Percentiles rank a stretch among this genome's conserved stretches.
phyloP scores from a whole-genome alignment of 1,140 invertebrate species.

The Nasonia giraulti region DNA sequence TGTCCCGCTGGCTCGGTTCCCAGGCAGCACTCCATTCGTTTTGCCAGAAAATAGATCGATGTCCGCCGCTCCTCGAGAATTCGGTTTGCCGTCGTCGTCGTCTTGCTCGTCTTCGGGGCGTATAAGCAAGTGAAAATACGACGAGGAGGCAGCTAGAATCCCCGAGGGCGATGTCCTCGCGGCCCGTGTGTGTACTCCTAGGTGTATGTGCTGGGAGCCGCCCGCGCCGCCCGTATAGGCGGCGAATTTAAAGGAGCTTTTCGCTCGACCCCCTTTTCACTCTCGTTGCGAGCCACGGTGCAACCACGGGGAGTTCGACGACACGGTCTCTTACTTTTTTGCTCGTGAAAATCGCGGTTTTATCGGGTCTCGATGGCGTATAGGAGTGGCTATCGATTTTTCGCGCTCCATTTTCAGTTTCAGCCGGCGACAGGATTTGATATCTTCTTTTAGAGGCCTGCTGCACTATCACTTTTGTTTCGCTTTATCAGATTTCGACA shows the following conservation, averaged over 20 bases:
- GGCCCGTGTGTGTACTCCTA: not conserved
- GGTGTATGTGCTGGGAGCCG: slow-evolving; percentile 50
- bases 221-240: not conserved
- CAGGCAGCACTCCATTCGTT: not conserved
- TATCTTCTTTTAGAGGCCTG: not conserved
- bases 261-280: slow-evolving; percentile 48
- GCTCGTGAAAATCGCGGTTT: slow-evolving; percentile 1
- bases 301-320: not conserved
- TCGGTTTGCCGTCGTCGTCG: slow-evolving; percentile 38
- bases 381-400: not conserved
- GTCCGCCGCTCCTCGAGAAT: slow-evolving; percentile 41
- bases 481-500: not conserved
- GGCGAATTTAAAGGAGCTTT: slow-evolving; percentile 58
- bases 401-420: not conserved
- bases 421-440: not conserved
- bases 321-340: not conserved
- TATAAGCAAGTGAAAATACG: slow-evolving; percentile 59
- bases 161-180: slow-evolving; percentile 55
- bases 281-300: not conserved
- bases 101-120: slow-evolving; percentile 17
- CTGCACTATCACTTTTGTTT: not conserved
- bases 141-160: slow-evolving; percentile 49
- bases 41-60: slow-evolving; percentile 58
- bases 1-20: not conserved
- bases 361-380: not conserved